Evolutionary conservation across 2,888 invertebrate genomes (phyloP), one percentile per base, ranked within the genome.

Genomic region (Spilosoma lubricipeda): DNA sequence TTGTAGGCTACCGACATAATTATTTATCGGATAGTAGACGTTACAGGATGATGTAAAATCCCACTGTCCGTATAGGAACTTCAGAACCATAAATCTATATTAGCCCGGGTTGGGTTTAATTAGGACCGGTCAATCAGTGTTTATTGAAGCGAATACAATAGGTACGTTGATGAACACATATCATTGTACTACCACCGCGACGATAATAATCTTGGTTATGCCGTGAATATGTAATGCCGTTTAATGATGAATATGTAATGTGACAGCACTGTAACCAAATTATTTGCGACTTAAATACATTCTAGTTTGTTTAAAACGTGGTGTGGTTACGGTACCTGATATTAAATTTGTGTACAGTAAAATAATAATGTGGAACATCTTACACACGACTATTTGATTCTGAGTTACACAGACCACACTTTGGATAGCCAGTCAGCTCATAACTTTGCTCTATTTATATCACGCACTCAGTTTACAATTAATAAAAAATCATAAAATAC

Each of bases 111-210:
- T 68, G 52, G 23, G 42, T 70, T 70, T 66, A 70, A 74, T 74
- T 70, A 74, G 30, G 23, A 20, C 8, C 70, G 33, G 65, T 74
- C 69, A 65, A 74, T 74, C 73, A 73, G 30, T 52, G 69, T 64
- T 65, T 65, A 66, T 70, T 73, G 65, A 65, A 30, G 39, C 23
- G 30, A 52, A 70, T 66, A 74, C 70, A 74, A 74, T 59, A 39
- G 70, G 23, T n/a, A 42, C 3, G 27, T 39, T 74, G 70, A 74
- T 66, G 66, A 52, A 66, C 66, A 33, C 39, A 36, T 52, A 66
- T 66, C n/a, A 66, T 8, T 67, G 33, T 67, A 33, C 23, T 36
- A 0, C 15, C n/a, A 18, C 18, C 27, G 56, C 20, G 27, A 27
- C 20, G 68, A 36, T 68, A n/a, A 67, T 64, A 63, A 68, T 73